Evolutionary conservation across 2,113 vertebrate genomes (phyloP).

Genomic region (Turnix velox): DNA sequence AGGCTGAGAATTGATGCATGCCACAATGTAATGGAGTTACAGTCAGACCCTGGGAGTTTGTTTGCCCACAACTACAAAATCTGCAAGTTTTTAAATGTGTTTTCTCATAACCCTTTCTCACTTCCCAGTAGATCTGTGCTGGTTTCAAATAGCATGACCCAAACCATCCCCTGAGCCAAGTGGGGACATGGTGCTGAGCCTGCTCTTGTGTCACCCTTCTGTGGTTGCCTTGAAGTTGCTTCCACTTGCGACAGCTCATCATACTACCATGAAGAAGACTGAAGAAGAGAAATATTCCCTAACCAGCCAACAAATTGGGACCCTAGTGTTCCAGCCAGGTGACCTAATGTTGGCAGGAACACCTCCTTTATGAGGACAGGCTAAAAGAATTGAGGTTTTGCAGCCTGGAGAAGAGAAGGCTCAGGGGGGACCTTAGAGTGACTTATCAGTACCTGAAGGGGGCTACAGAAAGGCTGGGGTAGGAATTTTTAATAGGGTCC

Average conservation of each 20-base stretch:
- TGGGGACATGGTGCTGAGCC: fast-evolving
- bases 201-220: not conserved
- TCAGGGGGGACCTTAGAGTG: too few species aligned
- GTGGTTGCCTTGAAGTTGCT: not conserved
- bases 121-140: not conserved
- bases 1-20: not conserved
- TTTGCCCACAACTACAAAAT: not conserved
- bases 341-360: too few species aligned
- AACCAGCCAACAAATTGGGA: not conserved
- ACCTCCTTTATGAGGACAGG: too few species aligned
- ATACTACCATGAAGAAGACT: not conserved
- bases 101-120: not conserved
- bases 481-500: too few species aligned
- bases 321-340: not conserved
- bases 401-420: too few species aligned
- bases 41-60: not conserved
- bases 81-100: not conserved
- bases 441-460: too few species aligned
- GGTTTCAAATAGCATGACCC: not conserved
- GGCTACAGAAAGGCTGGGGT: too few species aligned
- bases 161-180: not conserved
- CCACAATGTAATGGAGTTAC: not conserved
- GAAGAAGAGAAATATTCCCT: not conserved
- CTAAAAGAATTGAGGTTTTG: too few species aligned
- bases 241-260: not conserved